Base-by-base conservation (phyloP, 2,797 vertebrate species). In the Myripristis murdjan region DNA sequence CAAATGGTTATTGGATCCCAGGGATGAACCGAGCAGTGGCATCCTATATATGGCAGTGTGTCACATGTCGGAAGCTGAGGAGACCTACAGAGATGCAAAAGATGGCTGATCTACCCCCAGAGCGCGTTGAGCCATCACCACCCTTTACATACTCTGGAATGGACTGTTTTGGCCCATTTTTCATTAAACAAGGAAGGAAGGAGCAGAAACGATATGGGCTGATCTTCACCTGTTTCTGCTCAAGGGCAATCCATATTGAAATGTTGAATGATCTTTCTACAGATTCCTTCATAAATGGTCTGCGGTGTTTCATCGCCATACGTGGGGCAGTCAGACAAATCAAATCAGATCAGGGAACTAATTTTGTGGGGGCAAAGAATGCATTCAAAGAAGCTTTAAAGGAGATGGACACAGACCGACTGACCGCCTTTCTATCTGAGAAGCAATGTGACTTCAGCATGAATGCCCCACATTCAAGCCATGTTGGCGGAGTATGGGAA, bases 321-420 rank as follows among this genome's bases (percentile, higher is more conserved):
- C 2, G 48, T 3, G 48, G 48, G 6, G 1, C 48, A 23, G 48
- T 51, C 10, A 2, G 48, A 22, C 47, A 51, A 24, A 51, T 51
- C 7, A 11, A 8, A 51, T 51, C 48, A 22, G 48, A 51, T 51
- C 48, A 51, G 14, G 48, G 20, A 14, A 51, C 20, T 7, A 51
- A 51, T 11, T 51, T 51, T 51, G 48, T 51, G 22, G 48, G 48
- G 24, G 48, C 48, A 5, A 51, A 51, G 23, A 51, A 51, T 14
- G 6, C 51, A 23, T 10, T 51, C 2, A 1, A 6, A 22, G 12
- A 23, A 23, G 48, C 48, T 24, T 12, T 24, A 24, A 9, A 20
- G 20, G 20, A 51, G 22, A 7, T 51, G 2, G 48, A 51, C 12
- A 12, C 1, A 0, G 20, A 51, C 10, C 1, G 20, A 51, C 20